Conservation (phyloP, 2,888 invertebrate genomes). For the Endotricha flammealis region DNA sequence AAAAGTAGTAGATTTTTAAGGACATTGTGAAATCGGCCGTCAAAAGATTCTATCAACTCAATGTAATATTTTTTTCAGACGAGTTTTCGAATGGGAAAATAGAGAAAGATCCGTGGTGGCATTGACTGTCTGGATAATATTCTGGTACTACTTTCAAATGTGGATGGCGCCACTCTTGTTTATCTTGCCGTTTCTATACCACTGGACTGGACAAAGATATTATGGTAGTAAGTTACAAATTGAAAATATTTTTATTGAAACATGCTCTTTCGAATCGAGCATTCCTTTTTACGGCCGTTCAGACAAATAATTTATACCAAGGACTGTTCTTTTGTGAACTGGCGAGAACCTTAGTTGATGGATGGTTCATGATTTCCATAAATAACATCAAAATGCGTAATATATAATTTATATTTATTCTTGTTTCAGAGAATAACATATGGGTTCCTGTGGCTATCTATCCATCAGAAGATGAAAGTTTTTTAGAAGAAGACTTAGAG, state of each 20-base stretch:
- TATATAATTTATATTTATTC: constrained; percentile 1
- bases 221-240: constrained; percentile 43
- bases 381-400: neutral
- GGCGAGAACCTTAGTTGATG: no score
- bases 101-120: constrained; percentile 52
- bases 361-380: neutral
- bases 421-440: constrained; percentile 39
- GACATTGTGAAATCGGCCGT: no score
- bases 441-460: constrained; percentile 27
- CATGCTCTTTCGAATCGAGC: no score
- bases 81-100: constrained; percentile 65
- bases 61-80: constrained; percentile 31
- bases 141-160: constrained; percentile 62
- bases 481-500: constrained; percentile 54
- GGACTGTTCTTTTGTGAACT: no score
- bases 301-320: no score
- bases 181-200: constrained; percentile 51
- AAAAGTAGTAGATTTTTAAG: no score
- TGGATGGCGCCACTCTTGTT: constrained; percentile 64
- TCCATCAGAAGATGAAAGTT: constrained; percentile 46
- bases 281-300: no score
- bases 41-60: no score
- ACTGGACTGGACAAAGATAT: constrained; percentile 46
- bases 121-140: constrained; percentile 50
- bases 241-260: neutral